Percentiles rank a stretch among this genome's conserved stretches.
Conservation (phyloP, 2,888 invertebrate genomes). For the Lacanobia oleracea region DNA sequence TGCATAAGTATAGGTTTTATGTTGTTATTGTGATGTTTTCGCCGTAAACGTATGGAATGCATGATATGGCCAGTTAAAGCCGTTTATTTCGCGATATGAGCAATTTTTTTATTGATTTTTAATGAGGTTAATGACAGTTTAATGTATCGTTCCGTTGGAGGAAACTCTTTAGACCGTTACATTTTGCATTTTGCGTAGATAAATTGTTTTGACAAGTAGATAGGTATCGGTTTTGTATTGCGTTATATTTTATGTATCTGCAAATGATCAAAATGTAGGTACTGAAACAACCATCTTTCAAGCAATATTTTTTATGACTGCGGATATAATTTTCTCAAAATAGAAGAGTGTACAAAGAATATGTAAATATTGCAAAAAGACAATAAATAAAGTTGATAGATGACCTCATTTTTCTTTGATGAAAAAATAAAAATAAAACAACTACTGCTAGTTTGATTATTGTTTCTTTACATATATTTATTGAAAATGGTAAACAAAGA, state of each 20-base stretch:
- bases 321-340: slow-evolving; percentile 8
- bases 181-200: slow-evolving; percentile 51
- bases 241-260: neutral
- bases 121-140: slow-evolving; percentile 74
- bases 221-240: slow-evolving; percentile 37
- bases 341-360: neutral
- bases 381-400: slow-evolving; percentile 45
- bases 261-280: slow-evolving; percentile 4
- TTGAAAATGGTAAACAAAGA: slow-evolving; percentile 35
- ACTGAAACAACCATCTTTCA: neutral
- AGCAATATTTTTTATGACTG: slow-evolving; percentile 6
- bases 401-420: slow-evolving; percentile 29
- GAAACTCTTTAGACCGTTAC: slow-evolving; percentile 56
- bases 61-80: slow-evolving; percentile 85
- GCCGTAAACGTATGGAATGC: slow-evolving; percentile 88
- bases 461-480: slow-evolving; percentile 26
- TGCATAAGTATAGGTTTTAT: slow-evolving; percentile 90
- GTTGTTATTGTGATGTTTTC: slow-evolving; percentile 90
- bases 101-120: slow-evolving; percentile 82
- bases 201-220: slow-evolving; percentile 39
- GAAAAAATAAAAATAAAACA: slow-evolving; percentile 16
- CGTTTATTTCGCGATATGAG: slow-evolving; percentile 82
- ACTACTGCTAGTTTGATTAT: slow-evolving; percentile 27
- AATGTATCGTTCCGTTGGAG: slow-evolving; percentile 52
- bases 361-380: slow-evolving; percentile 15